phyloP scores from a whole-genome alignment of 2,888 invertebrate genomes.

The Tinea pellionella region DNA sequence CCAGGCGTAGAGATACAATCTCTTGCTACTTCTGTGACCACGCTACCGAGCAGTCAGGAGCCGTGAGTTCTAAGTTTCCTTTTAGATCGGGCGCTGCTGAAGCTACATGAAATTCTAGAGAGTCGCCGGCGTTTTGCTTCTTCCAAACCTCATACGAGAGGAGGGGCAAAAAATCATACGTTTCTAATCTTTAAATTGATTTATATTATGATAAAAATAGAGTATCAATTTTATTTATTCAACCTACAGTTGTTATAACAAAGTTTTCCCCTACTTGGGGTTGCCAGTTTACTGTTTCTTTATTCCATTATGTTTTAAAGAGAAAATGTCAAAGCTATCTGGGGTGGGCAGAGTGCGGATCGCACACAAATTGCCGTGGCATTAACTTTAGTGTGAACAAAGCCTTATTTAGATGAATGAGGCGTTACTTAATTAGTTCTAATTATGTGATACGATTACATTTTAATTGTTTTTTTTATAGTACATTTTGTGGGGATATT shows the following conservation, averaged over 20 bases:
- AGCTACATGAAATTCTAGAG: no score
- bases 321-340: constrained; percentile 63
- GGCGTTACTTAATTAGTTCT: background rate
- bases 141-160: no score
- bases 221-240: constrained; percentile 16
- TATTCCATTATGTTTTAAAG: constrained; percentile 67
- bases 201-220: background rate
- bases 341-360: constrained; percentile 41
- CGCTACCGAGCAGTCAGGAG: no score
- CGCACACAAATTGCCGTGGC: constrained; percentile 19
- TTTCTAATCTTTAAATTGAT: no score
- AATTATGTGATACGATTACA: background rate
- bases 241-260: constrained; percentile 34
- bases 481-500: no score
- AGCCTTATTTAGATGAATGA: constrained; percentile 4
- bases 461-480: no score
- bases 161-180: no score
- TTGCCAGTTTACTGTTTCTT: constrained; percentile 64
- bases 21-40: no score
- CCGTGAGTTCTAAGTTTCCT: no score
- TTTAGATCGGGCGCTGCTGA: no score
- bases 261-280: constrained; percentile 49
- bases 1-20: no score
- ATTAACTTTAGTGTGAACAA: constrained; percentile 17
- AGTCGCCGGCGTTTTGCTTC: no score